Conservation (phyloP, 2,888 invertebrate species). For the Epistrophe grossulariae region DNA sequence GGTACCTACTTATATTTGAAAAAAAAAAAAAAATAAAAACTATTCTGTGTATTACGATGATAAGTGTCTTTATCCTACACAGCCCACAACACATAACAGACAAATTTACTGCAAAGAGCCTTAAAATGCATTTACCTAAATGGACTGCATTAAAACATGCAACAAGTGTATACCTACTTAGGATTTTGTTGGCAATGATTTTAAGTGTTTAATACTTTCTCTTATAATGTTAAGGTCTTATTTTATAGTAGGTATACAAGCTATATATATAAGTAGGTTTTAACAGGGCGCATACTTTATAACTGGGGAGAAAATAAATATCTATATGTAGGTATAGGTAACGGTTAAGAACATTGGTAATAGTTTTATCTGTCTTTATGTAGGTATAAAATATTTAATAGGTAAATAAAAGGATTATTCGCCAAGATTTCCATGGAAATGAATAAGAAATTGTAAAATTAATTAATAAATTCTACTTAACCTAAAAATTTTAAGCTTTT, state of each 20-base stretch:
- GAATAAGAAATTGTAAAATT: too few relatives aligned
- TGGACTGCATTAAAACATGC: constrained; percentile 21
- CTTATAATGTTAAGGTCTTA: neutral
- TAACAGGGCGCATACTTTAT: neutral
- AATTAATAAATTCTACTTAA: too few relatives aligned
- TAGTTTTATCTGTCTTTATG: too few relatives aligned
- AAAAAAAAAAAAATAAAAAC: too few relatives aligned
- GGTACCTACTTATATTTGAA: neutral
- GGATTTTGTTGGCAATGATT: constrained; percentile 27
- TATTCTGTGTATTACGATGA: neutral
- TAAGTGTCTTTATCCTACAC: constrained; percentile 7
- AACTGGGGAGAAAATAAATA: neutral
- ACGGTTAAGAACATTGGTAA: too few relatives aligned
- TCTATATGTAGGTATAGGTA: too few relatives aligned
- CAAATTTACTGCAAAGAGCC: neutral
- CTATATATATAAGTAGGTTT: neutral
- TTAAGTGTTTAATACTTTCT: constrained; percentile 18
- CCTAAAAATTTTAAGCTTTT: too few relatives aligned
- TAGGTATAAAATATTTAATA: too few relatives aligned
- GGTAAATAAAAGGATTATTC: too few relatives aligned
- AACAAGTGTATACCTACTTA: neutral
- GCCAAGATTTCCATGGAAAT: too few relatives aligned
- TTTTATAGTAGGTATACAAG: neutral
- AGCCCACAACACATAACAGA: neutral
- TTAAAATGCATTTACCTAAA: constrained; percentile 31